Evolutionary conservation across 2,888 invertebrate species (phyloP).

Genomic region (Erynnis tages): DNA sequence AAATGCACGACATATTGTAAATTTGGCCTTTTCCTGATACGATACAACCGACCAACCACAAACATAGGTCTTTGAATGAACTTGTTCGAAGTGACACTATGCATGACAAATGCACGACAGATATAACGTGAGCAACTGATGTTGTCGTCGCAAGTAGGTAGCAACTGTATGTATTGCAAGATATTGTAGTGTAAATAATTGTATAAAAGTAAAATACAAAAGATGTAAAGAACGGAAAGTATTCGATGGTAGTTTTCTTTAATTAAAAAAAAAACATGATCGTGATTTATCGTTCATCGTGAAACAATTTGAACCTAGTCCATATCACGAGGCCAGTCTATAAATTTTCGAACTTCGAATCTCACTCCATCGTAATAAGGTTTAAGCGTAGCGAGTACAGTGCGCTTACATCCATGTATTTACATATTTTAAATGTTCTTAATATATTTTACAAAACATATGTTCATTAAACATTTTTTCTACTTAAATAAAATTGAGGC

Average conservation of each 20-base stretch:
- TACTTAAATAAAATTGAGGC: slow-evolving; percentile 49
- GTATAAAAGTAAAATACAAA: too few species aligned
- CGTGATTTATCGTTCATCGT: background rate
- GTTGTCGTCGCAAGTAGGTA: too few species aligned
- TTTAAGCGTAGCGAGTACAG: slow-evolving; percentile 59
- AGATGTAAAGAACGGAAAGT: too few species aligned
- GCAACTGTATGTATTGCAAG: too few species aligned
- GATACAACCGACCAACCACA: background rate
- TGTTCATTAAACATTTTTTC: slow-evolving; percentile 58
- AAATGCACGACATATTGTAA: background rate
- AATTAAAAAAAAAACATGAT: background rate
- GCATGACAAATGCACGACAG: too few species aligned
- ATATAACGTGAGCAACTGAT: too few species aligned
- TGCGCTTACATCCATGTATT: slow-evolving; percentile 38
- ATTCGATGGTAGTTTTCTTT: too few species aligned
- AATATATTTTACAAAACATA: slow-evolving; percentile 65
- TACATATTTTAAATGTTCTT: slow-evolving; percentile 33
- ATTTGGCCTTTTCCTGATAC: background rate
- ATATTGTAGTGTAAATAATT: too few species aligned
- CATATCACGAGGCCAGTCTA: background rate
- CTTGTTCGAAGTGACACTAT: too few species aligned
- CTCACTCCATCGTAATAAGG: slow-evolving; percentile 1
- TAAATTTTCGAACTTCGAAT: slow-evolving; percentile 16
- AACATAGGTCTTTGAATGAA: too few species aligned
- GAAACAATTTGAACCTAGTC: background rate